Evolutionary conservation across 1,140 invertebrate genomes (phyloP), one percentile per base, ranked within the genome.

Genomic region (Zelostemma sp.): DNA sequence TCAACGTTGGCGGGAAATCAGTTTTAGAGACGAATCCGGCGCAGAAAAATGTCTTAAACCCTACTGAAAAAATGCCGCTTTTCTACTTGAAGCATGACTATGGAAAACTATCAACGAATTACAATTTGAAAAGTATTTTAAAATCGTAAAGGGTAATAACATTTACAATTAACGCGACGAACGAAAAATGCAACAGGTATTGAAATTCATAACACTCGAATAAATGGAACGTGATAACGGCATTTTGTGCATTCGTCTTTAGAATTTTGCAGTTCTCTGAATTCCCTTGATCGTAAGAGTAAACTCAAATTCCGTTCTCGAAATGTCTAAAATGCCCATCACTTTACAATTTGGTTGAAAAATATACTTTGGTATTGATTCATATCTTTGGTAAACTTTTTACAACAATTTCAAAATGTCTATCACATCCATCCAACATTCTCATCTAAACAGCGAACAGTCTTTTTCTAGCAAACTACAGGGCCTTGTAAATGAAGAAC

Each of bases 381-480:
- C 16, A 54, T 67, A 78, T 75, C 72, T 79, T 79, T 76, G 74
- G 75, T 77, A 69, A 51, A 77, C 61, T 76, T 70, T 74, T 62
- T 69, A 69, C 72, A 70, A 58, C 61, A 38, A 38, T 38, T 38
- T 11, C 12, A 5, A 5, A 38, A 38, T 5, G 35, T n/a, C 12
- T 38, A n/a, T 38, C 35, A n/a, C 35, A 38, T 25, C 3, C 21
- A 25, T n/a, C 11, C 33, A 35, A 35, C 33, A 35, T 35, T 35
- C n/a, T 35, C 33, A 31, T 45, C 35, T 8, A 60, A 60, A 21
- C 45, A 49, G 48, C 33, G 3, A 33, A 49, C n/a, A n/a, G n/a
- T n/a, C n/a, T n/a, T n/a, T n/a, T n/a, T n/a, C n/a, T n/a, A n/a
- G n/a, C n/a, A n/a, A n/a, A n/a, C n/a, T n/a, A n/a, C n/a, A n/a